phyloP scores from a whole-genome alignment of 1,140 invertebrate species.

The Rhopalosiphum padi region DNA sequence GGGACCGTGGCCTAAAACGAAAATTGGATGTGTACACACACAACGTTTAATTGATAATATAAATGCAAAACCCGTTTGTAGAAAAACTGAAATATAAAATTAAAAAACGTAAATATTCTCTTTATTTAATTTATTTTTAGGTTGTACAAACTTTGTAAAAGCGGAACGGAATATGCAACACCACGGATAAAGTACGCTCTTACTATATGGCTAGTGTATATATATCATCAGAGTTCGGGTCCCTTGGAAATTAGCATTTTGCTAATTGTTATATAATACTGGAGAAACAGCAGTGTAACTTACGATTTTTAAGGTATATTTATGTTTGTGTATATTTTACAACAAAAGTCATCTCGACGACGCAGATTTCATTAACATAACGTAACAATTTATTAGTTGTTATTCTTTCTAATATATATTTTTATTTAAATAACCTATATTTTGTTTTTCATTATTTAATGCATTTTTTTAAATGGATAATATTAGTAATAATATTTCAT shows the following conservation, averaged over 20 bases:
- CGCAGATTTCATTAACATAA: not conserved
- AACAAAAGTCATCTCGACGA: not conserved
- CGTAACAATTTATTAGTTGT: not conserved
- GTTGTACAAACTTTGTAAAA: not conserved
- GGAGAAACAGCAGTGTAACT: not conserved
- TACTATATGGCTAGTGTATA: not conserved
- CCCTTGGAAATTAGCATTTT: not conserved
- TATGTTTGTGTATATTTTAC: not conserved
- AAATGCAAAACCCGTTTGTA: conserved; percentile 24
- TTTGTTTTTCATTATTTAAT: not conserved
- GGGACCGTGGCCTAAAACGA: not conserved
- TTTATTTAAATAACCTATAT: not conserved
- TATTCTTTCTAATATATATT: not conserved
- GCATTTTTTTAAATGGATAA: too few relatives aligned
- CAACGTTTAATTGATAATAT: conserved; percentile 34
- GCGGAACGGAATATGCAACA: not conserved
- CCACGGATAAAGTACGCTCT: not conserved
- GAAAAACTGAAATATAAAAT: conserved; percentile 23
- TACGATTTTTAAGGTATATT: not conserved
- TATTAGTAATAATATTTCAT: not conserved
- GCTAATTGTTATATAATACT: not conserved
- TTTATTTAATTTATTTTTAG: conserved; percentile 24
- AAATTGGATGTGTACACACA: conserved; percentile 36
- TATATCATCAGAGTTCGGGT: not conserved
- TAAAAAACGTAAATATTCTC: conserved; percentile 50